Evolutionary conservation across 2,888 invertebrate species (phyloP).

Genomic region (Peribatodes rhomboidaria): DNA sequence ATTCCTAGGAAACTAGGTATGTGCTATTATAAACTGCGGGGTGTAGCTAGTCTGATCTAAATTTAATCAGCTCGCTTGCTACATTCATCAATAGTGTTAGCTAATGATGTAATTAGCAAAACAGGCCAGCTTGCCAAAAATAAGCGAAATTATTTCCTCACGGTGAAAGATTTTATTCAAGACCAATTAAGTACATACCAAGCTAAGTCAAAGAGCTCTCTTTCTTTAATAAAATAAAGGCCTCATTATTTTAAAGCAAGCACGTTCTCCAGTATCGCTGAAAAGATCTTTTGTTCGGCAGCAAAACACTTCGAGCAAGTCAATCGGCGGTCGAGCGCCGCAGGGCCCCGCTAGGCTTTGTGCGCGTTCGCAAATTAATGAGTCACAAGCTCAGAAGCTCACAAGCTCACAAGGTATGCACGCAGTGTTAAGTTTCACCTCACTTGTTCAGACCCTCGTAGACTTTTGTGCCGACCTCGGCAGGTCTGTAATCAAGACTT

Average conservation of each 20-base stretch:
- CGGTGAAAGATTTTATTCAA: constrained; percentile 23
- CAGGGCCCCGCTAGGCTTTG: constrained; percentile 69
- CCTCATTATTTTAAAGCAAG: constrained; percentile 79
- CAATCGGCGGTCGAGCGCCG: constrained; percentile 67
- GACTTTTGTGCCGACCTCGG: constrained; percentile 33
- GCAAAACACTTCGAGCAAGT: constrained; percentile 81
- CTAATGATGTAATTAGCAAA: background rate
- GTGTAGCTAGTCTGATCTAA: background rate
- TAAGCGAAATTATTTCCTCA: constrained; percentile 3
- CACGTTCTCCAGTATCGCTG: constrained; percentile 71
- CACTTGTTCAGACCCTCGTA: constrained; percentile 56
- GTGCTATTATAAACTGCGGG: no score
- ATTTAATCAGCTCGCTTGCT: no score
- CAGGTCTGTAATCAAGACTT: constrained; percentile 26
- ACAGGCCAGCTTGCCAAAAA: background rate
- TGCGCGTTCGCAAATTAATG: constrained; percentile 80
- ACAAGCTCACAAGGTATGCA: constrained; percentile 54
- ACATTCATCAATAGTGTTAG: background rate
- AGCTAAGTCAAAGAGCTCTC: constrained; percentile 49
- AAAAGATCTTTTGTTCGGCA: constrained; percentile 80
- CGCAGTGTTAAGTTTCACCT: constrained; percentile 68
- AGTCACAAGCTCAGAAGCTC: constrained; percentile 60
- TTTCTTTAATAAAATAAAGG: constrained; percentile 75
- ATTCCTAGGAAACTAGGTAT: background rate
- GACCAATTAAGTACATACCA: constrained; percentile 22